A percentile compares a stretch with the other conserved stretches of the same genome.
Conservation (phyloP, 2,888 invertebrate species). For the Calliphora vomitoria region DNA sequence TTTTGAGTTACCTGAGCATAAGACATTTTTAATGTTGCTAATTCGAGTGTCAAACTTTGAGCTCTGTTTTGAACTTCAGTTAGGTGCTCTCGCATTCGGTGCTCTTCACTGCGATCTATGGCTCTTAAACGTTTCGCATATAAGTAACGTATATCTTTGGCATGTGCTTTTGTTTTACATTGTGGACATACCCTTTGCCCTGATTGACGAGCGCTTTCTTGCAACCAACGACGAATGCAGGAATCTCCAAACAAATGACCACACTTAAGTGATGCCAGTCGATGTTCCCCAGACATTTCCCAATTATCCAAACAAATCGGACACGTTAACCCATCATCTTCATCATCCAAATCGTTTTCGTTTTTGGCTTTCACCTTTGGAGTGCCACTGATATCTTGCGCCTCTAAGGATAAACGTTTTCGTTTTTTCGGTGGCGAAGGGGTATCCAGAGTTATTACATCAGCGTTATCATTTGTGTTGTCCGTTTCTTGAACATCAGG, state of each 20-base stretch:
- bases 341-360: slow-evolving; percentile 85
- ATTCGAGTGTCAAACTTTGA: slow-evolving; percentile 87
- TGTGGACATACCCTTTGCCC: slow-evolving; percentile 91
- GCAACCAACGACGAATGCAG: slow-evolving; percentile 86
- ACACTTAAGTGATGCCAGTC: slow-evolving; percentile 94
- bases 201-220: slow-evolving; percentile 80
- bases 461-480: slow-evolving; percentile 21
- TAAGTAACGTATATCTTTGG: slow-evolving; percentile 90
- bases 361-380: slow-evolving; percentile 74
- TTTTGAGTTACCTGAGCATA: slow-evolving; percentile 77
- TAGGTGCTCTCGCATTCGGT: slow-evolving; percentile 88
- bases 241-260: slow-evolving; percentile 95
- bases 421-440: slow-evolving; percentile 82
- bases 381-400: slow-evolving; percentile 75
- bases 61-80: slow-evolving; percentile 87
- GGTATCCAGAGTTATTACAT: slow-evolving; percentile 70
- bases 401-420: slow-evolving; percentile 78
- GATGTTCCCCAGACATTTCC: slow-evolving; percentile 94
- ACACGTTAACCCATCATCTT: slow-evolving; percentile 90
- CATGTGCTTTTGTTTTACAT: slow-evolving; percentile 91
- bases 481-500: background rate
- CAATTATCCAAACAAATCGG: slow-evolving; percentile 95
- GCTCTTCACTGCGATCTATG: slow-evolving; percentile 91
- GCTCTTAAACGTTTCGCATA: slow-evolving; percentile 92
- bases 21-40: slow-evolving; percentile 85